Conservation (phyloP, 2,113 vertebrate species). For the Prunella himalayana region DNA sequence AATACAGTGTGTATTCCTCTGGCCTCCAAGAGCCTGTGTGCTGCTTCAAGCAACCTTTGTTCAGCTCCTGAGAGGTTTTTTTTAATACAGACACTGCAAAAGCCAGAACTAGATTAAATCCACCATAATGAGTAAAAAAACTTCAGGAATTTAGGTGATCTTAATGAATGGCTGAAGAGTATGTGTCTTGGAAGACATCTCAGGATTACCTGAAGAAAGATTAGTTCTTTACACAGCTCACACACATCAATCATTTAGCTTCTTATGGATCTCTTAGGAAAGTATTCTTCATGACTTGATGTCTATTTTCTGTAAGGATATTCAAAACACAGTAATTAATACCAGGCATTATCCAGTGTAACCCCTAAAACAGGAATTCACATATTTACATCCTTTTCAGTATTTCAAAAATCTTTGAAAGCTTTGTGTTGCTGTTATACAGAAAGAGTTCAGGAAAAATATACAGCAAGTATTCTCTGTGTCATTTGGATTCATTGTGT, state of each 20-base stretch:
- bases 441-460: background rate
- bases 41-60: background rate
- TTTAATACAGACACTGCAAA: background rate
- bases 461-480: background rate
- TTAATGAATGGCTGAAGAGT: constrained; percentile 20
- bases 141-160: background rate
- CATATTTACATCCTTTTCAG: background rate
- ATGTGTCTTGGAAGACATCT: constrained; percentile 8
- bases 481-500: background rate
- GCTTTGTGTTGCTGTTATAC: background rate
- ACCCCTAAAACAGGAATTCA: background rate
- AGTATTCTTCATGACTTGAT: background rate
- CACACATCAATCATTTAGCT: background rate
- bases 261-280: background rate
- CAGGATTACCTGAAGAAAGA: constrained; percentile 39
- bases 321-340: background rate
- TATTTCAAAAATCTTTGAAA: background rate
- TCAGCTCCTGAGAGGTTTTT: background rate
- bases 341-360: background rate
- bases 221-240: background rate
- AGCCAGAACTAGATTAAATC: constrained; percentile 6
- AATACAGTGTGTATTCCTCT: background rate
- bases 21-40: background rate
- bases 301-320: background rate
- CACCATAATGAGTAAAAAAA: background rate